Conservation (phyloP, 2,797 vertebrate genomes). For the Lophotriccus pileatus region DNA sequence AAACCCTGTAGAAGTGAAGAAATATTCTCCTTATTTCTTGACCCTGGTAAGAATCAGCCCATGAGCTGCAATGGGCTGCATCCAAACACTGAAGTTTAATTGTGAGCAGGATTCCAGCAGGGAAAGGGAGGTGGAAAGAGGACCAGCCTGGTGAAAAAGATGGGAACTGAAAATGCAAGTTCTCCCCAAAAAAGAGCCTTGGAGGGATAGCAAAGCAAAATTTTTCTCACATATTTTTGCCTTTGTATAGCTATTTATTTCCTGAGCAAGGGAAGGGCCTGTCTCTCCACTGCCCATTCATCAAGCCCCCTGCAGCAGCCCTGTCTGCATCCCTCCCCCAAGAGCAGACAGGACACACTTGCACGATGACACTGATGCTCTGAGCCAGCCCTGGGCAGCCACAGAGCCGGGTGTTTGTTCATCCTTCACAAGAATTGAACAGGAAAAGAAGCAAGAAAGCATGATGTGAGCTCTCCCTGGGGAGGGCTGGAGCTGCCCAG, state of each 20-base stretch:
- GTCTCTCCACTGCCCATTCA: background rate
- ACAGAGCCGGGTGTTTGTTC: background rate
- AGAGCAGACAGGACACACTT: background rate
- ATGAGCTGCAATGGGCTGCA: background rate
- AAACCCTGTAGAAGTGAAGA: background rate
- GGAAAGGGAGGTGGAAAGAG: background rate
- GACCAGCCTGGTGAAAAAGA: background rate
- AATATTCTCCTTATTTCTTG: background rate
- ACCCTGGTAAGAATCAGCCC: background rate
- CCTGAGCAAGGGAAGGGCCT: background rate
- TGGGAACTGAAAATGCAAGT: background rate
- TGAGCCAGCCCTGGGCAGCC: slow-evolving; percentile 16
- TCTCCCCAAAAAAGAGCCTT: background rate
- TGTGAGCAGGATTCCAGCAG: background rate
- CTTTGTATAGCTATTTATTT: background rate
- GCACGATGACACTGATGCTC: background rate
- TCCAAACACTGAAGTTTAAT: background rate
- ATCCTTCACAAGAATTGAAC: background rate
- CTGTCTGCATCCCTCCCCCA: background rate
- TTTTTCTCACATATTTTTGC: background rate
- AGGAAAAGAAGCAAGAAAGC: background rate
- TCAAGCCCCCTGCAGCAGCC: background rate
- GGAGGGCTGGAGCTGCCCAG: background rate
- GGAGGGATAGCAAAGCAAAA: background rate
- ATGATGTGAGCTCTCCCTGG: background rate